Conservation (phyloP, 2,888 invertebrate genomes). For the Epinotia bilunana region DNA sequence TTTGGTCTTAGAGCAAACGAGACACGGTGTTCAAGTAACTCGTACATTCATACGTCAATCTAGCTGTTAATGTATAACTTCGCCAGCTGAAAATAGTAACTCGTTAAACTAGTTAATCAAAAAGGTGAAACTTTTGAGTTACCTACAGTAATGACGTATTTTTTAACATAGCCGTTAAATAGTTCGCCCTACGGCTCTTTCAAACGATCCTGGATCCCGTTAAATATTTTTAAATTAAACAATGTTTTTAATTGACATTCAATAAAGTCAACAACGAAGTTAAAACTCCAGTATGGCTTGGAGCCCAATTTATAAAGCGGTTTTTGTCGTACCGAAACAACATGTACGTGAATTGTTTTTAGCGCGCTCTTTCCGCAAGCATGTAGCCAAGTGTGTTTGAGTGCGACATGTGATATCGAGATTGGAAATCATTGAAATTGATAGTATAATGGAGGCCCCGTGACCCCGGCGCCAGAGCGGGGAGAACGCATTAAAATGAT, state of each 20-base stretch:
- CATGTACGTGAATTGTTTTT: too few species aligned
- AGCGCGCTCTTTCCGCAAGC: too few species aligned
- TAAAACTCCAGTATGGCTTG: constrained; percentile 1
- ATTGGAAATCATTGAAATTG: neutral
- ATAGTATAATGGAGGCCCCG: neutral
- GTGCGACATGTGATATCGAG: too few species aligned
- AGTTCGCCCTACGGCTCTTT: too few species aligned
- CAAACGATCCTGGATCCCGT: too few species aligned
- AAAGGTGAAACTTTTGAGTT: too few species aligned
- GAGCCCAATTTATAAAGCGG: too few species aligned
- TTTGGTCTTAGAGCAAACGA: constrained; percentile 79
- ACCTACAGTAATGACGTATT: too few species aligned
- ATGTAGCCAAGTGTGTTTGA: too few species aligned
- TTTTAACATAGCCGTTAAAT: too few species aligned
- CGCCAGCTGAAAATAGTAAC: neutral
- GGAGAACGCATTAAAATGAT: constrained; percentile 70
- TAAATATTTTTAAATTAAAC: neutral
- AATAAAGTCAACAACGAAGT: constrained; percentile 5
- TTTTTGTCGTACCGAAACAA: too few species aligned
- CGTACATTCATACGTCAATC: constrained; percentile 28
- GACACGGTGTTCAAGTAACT: constrained; percentile 68
- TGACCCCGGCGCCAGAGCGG: neutral
- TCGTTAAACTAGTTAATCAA: neutral
- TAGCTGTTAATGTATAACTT: constrained; percentile 22
- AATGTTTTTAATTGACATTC: neutral